Evolutionary conservation across 2,797 vertebrate species (phyloP), one percentile per base, ranked within the genome.

Genomic region (Podargus strigoides): DNA sequence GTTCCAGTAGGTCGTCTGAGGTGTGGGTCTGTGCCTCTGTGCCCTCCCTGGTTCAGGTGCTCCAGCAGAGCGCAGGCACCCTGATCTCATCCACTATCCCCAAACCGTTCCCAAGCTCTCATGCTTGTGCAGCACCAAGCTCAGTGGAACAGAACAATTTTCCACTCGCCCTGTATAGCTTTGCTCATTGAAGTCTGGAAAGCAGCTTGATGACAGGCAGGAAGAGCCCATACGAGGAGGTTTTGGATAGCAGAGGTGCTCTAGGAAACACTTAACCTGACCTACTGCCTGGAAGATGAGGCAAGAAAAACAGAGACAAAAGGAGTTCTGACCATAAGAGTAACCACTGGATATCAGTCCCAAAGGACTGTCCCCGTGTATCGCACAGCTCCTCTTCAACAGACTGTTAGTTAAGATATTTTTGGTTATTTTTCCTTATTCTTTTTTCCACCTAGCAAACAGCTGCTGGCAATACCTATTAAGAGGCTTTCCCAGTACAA

Each of bases 131-230:
- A 9, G 76, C 28, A 76, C 14, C 2, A 16, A 44, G 30, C 24
- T 67, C 39, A 0, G 0, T 0, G 0, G 30, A 87, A 58, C 10
- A 55, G 27, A 85, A 80, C 3, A 2, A 26, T 62, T 53, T 85
- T 88, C 19, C 39, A 81, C 41, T 19, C 0, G 2, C 9, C 16
- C 14, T 18, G 59, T 52, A 78, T 5, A 1, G 1, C 14, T 72
- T 62, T 47, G 34, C 18, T 68, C 37, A 63, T 3, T 52, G 6
- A 60, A 78, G 39, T 47, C 64, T 55, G 23, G 30, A 30, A 94
- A 91, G 36, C 2, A 1, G 41, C 62, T 86, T 4, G 4, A 23
- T 34, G 46, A 75, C 12, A 37, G 37, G 39, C 49, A 85, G 19
- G 11, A 88, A 12, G 1, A 81, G 28, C 28, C n/a, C 56, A 37